Evolutionary conservation across 2,888 invertebrate genomes (phyloP).

Genomic region (Drosophila cognata): DNA sequence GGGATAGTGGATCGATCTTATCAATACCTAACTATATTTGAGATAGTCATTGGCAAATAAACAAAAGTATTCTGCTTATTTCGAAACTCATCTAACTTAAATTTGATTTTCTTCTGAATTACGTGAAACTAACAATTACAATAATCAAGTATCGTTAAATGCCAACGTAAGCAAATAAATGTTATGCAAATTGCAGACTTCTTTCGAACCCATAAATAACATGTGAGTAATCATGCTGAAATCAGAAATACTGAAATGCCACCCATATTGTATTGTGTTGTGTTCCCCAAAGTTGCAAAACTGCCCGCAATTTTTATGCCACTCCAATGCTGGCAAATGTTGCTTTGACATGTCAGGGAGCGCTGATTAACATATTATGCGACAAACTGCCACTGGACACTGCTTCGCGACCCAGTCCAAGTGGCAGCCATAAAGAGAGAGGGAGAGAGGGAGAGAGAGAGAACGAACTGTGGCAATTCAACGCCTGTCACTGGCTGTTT

Average conservation of each 20-base stretch:
- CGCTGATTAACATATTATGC: constrained; percentile 80
- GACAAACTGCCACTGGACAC: constrained; percentile 79
- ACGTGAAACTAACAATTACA: not conserved
- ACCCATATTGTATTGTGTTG: constrained; percentile 34
- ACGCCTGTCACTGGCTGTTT: constrained; percentile 80
- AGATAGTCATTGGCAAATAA: not conserved
- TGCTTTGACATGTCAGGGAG: constrained; percentile 64
- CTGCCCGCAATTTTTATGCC: constrained; percentile 61
- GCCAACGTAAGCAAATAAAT: not conserved
- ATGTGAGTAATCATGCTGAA: constrained; percentile 4
- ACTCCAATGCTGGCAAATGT: constrained; percentile 34
- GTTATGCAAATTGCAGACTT: not conserved
- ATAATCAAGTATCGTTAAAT: not conserved
- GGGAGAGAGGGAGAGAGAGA: not conserved
- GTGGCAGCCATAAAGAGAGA: not conserved
- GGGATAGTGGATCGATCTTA: not conserved
- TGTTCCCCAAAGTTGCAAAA: constrained; percentile 22
- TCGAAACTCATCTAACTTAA: not conserved
- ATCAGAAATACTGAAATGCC: constrained; percentile 23
- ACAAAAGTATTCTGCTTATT: not conserved
- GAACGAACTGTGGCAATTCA: constrained; percentile 71
- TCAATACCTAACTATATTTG: not conserved
- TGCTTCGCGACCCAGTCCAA: not conserved
- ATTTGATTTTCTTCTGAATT: not conserved
- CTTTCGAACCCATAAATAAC: not conserved